Evolutionary conservation across 2,888 invertebrate genomes (phyloP).

Genomic region (Apodemia zela): DNA sequence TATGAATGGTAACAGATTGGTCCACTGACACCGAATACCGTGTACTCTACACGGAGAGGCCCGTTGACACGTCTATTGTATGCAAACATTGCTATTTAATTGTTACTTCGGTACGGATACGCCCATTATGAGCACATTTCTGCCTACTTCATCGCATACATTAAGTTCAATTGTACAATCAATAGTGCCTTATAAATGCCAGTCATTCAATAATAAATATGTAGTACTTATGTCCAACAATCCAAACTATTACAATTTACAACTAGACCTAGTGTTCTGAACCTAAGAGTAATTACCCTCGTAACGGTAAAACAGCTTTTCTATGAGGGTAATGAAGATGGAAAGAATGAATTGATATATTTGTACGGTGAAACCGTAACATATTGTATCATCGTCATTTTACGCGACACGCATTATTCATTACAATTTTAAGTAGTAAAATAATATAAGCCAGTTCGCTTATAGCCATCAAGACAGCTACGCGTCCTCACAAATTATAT

Average conservation of each 20-base stretch:
- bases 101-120: slow-evolving; percentile 35
- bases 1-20: slow-evolving; percentile 42
- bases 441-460: no score
- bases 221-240: neutral
- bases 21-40: slow-evolving; percentile 50
- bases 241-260: neutral
- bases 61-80: slow-evolving; percentile 53
- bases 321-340: no score
- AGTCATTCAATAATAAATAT: slow-evolving; percentile 6
- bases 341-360: no score
- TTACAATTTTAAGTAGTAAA: no score
- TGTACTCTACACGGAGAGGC: slow-evolving; percentile 27
- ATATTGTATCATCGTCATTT: no score
- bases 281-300: no score
- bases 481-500: no score
- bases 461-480: no score
- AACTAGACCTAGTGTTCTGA: neutral
- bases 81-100: slow-evolving; percentile 55
- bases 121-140: slow-evolving; percentile 22
- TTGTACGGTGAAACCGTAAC: no score
- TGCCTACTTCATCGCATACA: slow-evolving; percentile 18
- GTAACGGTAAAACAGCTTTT: no score
- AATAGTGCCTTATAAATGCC: slow-evolving; percentile 1
- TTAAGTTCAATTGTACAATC: slow-evolving; percentile 8
- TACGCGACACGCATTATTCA: no score